These are phyloP conservation scores for Rhadinocentrus ornatus DNA, from an alignment of 2,797 vertebrate species.

Conservation along the genomic window DNA sequence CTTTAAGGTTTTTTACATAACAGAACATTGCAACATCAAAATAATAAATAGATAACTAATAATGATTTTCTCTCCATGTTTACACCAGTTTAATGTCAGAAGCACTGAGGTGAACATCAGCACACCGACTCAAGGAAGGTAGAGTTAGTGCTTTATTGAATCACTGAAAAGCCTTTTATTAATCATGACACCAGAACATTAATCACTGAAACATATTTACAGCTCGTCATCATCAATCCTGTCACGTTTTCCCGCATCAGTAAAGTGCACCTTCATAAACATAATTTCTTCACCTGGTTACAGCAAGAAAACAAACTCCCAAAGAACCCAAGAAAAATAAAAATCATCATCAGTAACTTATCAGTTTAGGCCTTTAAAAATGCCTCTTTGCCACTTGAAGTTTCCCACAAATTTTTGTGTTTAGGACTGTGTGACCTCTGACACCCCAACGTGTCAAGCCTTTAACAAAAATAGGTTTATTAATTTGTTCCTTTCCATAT, in stretches of 20 bases:
- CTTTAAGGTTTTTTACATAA: not conserved
- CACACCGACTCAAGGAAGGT: conserved; percentile 14
- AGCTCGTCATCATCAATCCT: conserved; percentile 38
- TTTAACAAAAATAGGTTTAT: not conserved
- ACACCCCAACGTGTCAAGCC: not conserved
- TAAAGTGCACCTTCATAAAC: conserved; percentile 65
- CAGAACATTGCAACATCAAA: too few relatives aligned
- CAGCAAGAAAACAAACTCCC: conserved; percentile 20
- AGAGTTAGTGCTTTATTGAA: conserved; percentile 73
- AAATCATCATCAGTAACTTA: conserved; percentile 30
- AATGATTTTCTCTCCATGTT: not conserved
- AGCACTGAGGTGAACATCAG: not conserved
- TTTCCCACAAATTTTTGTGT: not conserved
- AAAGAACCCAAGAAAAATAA: conserved; percentile 7
- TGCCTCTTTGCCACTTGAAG: not conserved
- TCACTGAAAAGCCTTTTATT: conserved; percentile 62
- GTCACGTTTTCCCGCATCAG: conserved; percentile 26
- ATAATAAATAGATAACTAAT: too few relatives aligned
- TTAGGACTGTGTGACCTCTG: not conserved
- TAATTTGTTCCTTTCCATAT: conserved; percentile 1
- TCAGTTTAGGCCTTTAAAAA: conserved; percentile 17
- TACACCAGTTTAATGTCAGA: not conserved
- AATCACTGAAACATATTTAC: conserved; percentile 65
- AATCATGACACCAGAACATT: conserved; percentile 54
- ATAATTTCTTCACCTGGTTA: conserved; percentile 32